Evolutionary conservation across 2,888 invertebrate species (phyloP).

Genomic region (Athalia cordata): DNA sequence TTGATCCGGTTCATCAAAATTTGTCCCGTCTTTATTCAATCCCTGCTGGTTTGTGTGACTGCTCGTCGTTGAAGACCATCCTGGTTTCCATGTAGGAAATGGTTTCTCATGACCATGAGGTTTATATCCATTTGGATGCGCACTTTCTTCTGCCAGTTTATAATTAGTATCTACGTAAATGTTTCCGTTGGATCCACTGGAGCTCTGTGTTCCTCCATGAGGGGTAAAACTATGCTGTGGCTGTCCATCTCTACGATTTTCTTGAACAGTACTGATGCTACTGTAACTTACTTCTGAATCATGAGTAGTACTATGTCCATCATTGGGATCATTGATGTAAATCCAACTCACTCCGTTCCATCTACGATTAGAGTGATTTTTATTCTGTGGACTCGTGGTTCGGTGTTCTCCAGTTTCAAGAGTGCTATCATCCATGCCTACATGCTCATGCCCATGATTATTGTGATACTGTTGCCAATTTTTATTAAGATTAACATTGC

Average conservation of each 20-base stretch:
- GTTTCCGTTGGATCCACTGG: constrained; percentile 47
- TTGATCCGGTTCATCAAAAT: constrained; percentile 42
- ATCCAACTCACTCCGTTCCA: too few relatives aligned
- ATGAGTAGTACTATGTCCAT: constrained; percentile 14
- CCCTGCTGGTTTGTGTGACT: not conserved
- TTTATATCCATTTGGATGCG: constrained; percentile 20
- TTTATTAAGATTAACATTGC: constrained; percentile 3
- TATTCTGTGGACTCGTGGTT: too few relatives aligned
- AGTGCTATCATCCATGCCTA: too few relatives aligned
- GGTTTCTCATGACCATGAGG: constrained; percentile 6
- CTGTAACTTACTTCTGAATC: constrained; percentile 1
- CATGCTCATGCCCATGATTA: not conserved
- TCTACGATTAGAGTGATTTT: too few relatives aligned
- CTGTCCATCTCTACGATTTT: not conserved
- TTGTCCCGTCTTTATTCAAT: constrained; percentile 51
- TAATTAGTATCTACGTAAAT: constrained; percentile 49
- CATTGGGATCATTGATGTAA: not conserved
- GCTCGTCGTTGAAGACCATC: constrained; percentile 6
- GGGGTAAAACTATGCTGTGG: not conserved
- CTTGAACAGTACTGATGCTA: too few relatives aligned
- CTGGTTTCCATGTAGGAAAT: not conserved
- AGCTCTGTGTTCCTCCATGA: constrained; percentile 21
- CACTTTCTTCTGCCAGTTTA: constrained; percentile 25
- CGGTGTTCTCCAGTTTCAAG: too few relatives aligned
- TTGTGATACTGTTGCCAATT: constrained; percentile 19